Evolutionary conservation across 2,113 vertebrate species (phyloP).

Genomic region (Castor canadensis): DNA sequence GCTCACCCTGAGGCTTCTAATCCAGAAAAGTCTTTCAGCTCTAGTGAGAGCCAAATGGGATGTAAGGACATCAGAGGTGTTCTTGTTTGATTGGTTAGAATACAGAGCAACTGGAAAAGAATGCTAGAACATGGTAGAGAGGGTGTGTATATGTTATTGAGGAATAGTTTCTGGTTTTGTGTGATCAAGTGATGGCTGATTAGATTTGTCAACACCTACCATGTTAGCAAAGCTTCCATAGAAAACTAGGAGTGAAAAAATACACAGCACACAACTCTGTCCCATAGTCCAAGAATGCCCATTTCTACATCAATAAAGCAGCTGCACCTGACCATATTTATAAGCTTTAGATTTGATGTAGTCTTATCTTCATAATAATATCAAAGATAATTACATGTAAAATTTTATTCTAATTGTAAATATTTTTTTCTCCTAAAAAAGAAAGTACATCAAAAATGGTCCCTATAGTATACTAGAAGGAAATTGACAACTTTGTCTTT

Average conservation of each 20-base stretch:
- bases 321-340: not conserved
- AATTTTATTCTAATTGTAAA: not conserved
- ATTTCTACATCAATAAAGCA: slow-evolving; percentile 4
- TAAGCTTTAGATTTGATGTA: not conserved
- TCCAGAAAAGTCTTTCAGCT: not conserved
- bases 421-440: not conserved
- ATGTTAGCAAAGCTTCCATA: not conserved
- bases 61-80: not conserved
- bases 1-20: not conserved
- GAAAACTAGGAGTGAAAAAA: slow-evolving; percentile 3
- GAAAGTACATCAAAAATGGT: not conserved
- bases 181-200: slow-evolving; percentile 10
- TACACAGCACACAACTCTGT: not conserved
- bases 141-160: not conserved
- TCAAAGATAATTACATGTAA: not conserved
- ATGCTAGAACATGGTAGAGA: not conserved
- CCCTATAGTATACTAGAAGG: not conserved
- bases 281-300: not conserved
- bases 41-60: not conserved
- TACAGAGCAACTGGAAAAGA: not conserved
- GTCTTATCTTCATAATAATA: not conserved
- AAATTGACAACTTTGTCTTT: not conserved
- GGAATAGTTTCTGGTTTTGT: not conserved
- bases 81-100: slow-evolving; percentile 12
- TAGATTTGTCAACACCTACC: not conserved